Percentiles rank a stretch among this genome's conserved stretches.
Evolutionary conservation across 2,113 vertebrate genomes (phyloP).

Genomic region (Pelvicachromis taeniatus): DNA sequence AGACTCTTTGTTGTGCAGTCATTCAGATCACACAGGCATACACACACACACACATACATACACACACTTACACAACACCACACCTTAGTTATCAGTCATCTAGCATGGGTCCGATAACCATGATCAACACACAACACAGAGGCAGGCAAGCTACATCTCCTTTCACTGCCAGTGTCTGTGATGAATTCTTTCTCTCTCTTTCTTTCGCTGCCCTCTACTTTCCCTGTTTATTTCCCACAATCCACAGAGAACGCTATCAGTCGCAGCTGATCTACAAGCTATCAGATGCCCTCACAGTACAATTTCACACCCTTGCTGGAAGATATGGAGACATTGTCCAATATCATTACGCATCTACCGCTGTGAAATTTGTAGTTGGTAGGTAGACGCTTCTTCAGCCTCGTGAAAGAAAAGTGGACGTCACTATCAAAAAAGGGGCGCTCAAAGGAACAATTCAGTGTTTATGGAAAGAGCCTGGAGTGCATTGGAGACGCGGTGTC

Average conservation of each 20-base stretch:
- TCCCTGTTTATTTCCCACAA: slow-evolving; percentile 24
- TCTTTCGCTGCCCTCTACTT: slow-evolving; percentile 30
- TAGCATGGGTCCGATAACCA: slow-evolving; percentile 40
- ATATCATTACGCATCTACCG: not conserved
- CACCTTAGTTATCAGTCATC: slow-evolving; percentile 65
- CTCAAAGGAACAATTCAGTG: slow-evolving; percentile 48
- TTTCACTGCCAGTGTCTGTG: slow-evolving; percentile 61
- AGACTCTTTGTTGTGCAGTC: slow-evolving; percentile 74
- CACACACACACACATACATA: slow-evolving; percentile 19
- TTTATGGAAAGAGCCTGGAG: slow-evolving; percentile 62
- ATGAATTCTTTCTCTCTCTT: slow-evolving; percentile 32
- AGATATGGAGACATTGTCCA: slow-evolving; percentile 1
- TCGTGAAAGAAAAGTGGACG: slow-evolving; percentile 2
- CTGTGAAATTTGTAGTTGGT: not conserved
- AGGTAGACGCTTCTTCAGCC: not conserved
- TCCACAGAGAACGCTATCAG: slow-evolving; percentile 25
- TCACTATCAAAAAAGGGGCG: not conserved
- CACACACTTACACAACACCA: slow-evolving; percentile 10
- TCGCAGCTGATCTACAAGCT: slow-evolving; percentile 17
- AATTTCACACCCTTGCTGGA: slow-evolving; percentile 26
- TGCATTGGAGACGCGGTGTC: slow-evolving; percentile 44
- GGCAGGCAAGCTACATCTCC: slow-evolving; percentile 9
- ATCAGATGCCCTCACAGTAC: slow-evolving; percentile 28
- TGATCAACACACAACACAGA: slow-evolving; percentile 43
- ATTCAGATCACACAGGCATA: slow-evolving; percentile 58